Conservation (phyloP, 2,888 invertebrate species). For the Apamea epomidion region DNA sequence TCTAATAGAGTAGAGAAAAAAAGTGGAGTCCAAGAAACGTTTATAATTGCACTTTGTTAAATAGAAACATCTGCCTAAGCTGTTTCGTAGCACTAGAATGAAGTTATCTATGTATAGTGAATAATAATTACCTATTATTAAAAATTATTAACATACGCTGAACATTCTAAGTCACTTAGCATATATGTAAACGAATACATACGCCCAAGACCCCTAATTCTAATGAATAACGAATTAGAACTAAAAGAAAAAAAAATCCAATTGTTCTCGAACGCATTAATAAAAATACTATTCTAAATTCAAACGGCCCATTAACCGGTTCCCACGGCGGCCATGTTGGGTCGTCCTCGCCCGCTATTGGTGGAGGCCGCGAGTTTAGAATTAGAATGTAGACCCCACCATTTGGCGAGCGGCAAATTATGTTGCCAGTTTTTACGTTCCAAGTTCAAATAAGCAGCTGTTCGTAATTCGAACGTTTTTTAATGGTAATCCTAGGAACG, state of each 20-base stretch:
- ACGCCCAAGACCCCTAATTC: slow-evolving; percentile 52
- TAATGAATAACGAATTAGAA: slow-evolving; percentile 66
- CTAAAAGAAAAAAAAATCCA: slow-evolving; percentile 75
- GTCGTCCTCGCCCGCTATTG: slow-evolving; percentile 89
- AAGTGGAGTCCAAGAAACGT: neutral
- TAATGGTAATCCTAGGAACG: slow-evolving; percentile 65
- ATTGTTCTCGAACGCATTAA: slow-evolving; percentile 86
- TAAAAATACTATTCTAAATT: slow-evolving; percentile 90
- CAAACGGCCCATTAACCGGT: slow-evolving; percentile 90
- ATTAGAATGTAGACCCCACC: slow-evolving; percentile 90
- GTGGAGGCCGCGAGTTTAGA: slow-evolving; percentile 89
- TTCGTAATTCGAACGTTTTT: slow-evolving; percentile 67
- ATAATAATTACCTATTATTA: slow-evolving; percentile 41
- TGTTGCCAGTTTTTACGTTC: slow-evolving; percentile 83
- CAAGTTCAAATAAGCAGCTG: slow-evolving; percentile 88
- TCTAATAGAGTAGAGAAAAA: neutral
- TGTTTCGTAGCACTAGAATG: slow-evolving; percentile 6
- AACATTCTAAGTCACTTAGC: slow-evolving; percentile 44
- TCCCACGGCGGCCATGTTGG: slow-evolving; percentile 90
- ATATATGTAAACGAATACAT: slow-evolving; percentile 33
- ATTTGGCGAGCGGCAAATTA: slow-evolving; percentile 89
- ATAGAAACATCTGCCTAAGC: slow-evolving; percentile 45
- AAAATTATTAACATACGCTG: slow-evolving; percentile 42
- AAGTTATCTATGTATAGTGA: slow-evolving; percentile 19
- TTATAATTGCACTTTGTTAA: slow-evolving; percentile 7